A percentile compares a stretch with the other conserved stretches of the same genome.
phyloP scores from a whole-genome alignment of 2,113 vertebrate species.

The Cephalopterus ornatus region DNA sequence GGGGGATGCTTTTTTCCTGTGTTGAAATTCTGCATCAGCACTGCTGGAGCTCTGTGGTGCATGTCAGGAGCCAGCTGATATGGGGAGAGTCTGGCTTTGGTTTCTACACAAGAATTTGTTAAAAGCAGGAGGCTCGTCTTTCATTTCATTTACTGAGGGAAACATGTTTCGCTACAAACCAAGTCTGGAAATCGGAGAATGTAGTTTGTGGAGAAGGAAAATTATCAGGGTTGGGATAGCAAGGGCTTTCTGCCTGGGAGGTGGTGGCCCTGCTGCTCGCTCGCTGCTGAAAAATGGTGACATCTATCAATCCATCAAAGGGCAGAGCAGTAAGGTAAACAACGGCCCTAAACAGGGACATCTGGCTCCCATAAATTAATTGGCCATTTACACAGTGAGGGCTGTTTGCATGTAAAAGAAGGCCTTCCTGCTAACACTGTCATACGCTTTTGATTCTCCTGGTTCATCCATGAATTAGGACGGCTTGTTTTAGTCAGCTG shows the following conservation, averaged over 20 bases:
- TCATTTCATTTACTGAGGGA: background rate
- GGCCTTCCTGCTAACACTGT: slow-evolving; percentile 53
- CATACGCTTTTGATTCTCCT: slow-evolving; percentile 70
- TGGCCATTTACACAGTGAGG: slow-evolving; percentile 67
- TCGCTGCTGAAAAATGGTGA: slow-evolving; percentile 40
- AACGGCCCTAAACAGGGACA: slow-evolving; percentile 32
- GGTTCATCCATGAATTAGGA: slow-evolving; percentile 58
- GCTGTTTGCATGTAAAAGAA: slow-evolving; percentile 71
- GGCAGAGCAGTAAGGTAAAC: slow-evolving; percentile 61
- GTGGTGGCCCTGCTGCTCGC: background rate
- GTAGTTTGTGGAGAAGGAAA: background rate
- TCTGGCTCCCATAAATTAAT: slow-evolving; percentile 73
- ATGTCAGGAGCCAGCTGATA: background rate
- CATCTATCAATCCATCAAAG: slow-evolving; percentile 61
- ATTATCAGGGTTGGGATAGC: background rate
- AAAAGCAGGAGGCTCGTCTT: background rate
- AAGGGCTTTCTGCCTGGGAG: slow-evolving; percentile 20
- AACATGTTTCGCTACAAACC: background rate
- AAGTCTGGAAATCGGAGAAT: background rate
- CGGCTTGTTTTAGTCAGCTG: slow-evolving; percentile 68
- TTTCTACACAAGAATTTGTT: background rate
- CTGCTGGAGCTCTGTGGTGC: background rate
- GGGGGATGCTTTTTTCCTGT: background rate
- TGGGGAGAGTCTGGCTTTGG: background rate
- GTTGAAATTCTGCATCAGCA: background rate